Evolutionary conservation across 2,888 invertebrate genomes (phyloP).

Genomic region (Herminia tarsipennalis): DNA sequence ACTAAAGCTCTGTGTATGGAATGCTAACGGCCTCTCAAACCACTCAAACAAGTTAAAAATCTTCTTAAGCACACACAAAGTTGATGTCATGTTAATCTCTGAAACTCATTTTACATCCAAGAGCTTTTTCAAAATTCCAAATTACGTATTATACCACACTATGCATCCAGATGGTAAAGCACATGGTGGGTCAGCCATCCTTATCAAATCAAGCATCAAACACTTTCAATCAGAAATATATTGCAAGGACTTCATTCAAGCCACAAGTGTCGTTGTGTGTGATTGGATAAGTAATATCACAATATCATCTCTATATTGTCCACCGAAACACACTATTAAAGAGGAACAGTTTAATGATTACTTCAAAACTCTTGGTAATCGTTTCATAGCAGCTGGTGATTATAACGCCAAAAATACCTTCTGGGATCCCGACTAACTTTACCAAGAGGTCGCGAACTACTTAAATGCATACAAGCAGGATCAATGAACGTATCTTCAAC

Average conservation of each 20-base stretch:
- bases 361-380: not conserved
- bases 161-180: not conserved
- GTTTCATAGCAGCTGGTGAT: not conserved
- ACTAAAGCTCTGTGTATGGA: slow-evolving; percentile 6
- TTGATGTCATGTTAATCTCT: no score
- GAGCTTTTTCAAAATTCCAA: not conserved
- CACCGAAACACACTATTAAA: not conserved
- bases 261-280: slow-evolving; percentile 13
- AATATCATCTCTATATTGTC: not conserved
- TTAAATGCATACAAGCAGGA: not conserved
- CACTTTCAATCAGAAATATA: not conserved
- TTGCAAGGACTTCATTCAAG: slow-evolving; percentile 4
- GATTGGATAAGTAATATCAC: not conserved
- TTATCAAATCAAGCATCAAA: not conserved
- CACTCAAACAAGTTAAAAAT: slow-evolving; percentile 18
- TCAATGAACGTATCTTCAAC: not conserved
- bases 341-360: not conserved
- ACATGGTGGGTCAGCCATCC: no score
- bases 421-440: not conserved
- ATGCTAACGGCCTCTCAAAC: no score
- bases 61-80: slow-evolving; percentile 13
- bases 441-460: not conserved
- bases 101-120: not conserved
- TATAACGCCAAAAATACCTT: slow-evolving; percentile 6
- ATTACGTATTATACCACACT: not conserved